A percentile compares a stretch with the other conserved stretches of the same genome.
phyloP scores from a whole-genome alignment of 2,888 invertebrate species.

The Catocala sponsa region DNA sequence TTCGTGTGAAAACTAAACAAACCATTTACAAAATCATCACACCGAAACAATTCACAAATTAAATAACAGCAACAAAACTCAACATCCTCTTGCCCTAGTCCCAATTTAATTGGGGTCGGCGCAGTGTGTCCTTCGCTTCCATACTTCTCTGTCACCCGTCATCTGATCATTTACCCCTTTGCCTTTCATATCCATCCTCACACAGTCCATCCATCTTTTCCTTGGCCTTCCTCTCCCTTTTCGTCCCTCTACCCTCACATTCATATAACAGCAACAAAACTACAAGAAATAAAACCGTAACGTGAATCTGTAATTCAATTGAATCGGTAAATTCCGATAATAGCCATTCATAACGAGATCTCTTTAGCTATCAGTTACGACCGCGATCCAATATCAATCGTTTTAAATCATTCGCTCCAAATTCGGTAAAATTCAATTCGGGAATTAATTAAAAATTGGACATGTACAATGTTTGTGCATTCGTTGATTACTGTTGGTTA shows the following conservation, averaged over 20 bases:
- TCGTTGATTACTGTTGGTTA: slow-evolving; percentile 50
- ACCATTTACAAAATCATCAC: too few species aligned
- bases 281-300: slow-evolving; percentile 2
- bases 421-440: slow-evolving; percentile 54
- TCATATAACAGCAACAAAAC: not conserved
- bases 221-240: too few species aligned
- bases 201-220: too few species aligned
- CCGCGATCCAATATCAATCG: slow-evolving; percentile 34
- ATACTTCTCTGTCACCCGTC: too few species aligned
- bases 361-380: slow-evolving; percentile 30
- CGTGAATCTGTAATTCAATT: slow-evolving; percentile 9
- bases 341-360: slow-evolving; percentile 28
- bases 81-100: too few species aligned
- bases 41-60: not conserved
- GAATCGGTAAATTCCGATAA: slow-evolving; percentile 6
- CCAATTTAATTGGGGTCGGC: too few species aligned
- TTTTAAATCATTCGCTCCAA: slow-evolving; percentile 43
- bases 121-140: too few species aligned
- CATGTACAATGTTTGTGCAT: slow-evolving; percentile 52
- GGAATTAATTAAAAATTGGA: slow-evolving; percentile 59
- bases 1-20: too few species aligned
- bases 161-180: too few species aligned
- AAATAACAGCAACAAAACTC: not conserved
- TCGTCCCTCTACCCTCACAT: too few species aligned
- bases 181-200: too few species aligned